These are phyloP conservation scores for Troilus luridus DNA, from an alignment of 2,888 invertebrate genomes.

Conservation along the genomic window DNA sequence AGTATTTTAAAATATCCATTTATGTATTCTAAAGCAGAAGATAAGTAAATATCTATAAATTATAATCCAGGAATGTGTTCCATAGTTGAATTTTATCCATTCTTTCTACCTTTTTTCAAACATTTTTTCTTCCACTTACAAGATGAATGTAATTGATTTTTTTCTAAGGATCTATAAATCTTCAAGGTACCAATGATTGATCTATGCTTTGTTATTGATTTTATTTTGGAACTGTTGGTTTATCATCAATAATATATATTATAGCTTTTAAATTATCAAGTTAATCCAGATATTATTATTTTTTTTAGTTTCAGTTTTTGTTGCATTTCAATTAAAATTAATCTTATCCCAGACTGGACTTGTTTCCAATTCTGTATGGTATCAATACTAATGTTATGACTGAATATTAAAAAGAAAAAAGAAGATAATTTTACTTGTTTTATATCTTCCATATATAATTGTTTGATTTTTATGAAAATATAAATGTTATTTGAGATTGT, in stretches of 20 bases:
- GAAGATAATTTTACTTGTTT: not conserved
- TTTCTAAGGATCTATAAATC: not conserved
- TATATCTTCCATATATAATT: not conserved
- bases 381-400: not conserved
- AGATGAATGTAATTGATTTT: not conserved
- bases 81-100: not conserved
- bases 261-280: not conserved
- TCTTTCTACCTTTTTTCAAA: constrained; percentile 4
- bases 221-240: not conserved
- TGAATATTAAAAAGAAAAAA: not conserved
- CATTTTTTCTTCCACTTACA: not conserved
- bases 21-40: constrained; percentile 45
- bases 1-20: constrained; percentile 33
- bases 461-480: not conserved
- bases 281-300: not conserved
- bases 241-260: not conserved
- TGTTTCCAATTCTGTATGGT: not conserved
- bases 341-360: not conserved
- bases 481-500: not conserved
- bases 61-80: constrained; percentile 3
- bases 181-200: not conserved
- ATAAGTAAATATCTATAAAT: not conserved
- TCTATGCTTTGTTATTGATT: not conserved
- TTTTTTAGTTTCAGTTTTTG: not conserved
- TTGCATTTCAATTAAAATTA: not conserved